Conservation (phyloP, 2,888 invertebrate species). For the Sialis fuliginosa region DNA sequence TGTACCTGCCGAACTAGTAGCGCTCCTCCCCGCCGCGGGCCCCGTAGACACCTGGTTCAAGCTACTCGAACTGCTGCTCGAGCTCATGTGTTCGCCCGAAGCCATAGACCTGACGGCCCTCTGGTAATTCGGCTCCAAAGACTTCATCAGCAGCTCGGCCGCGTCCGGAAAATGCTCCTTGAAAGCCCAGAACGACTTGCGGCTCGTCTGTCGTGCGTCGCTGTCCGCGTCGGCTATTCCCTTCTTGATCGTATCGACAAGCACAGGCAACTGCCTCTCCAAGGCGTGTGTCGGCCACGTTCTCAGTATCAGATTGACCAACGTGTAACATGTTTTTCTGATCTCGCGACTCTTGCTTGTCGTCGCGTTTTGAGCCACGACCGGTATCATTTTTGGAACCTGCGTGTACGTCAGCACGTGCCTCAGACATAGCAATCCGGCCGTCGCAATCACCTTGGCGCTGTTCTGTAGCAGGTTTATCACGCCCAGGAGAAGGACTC, state of each 20-base stretch:
- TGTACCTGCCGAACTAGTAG: conserved; percentile 29
- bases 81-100: conserved; percentile 31
- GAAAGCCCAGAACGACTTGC: conserved; percentile 86
- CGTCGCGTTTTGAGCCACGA: conserved; percentile 54
- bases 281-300: conserved; percentile 73
- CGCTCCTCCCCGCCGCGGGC: conserved; percentile 20
- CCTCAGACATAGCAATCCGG: conserved; percentile 68
- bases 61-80: conserved; percentile 34
- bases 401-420: conserved; percentile 79
- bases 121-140: conserved; percentile 63
- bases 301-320: conserved; percentile 64
- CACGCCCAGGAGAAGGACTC: conserved; percentile 62
- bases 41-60: conserved; percentile 25
- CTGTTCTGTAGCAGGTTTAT: conserved; percentile 88
- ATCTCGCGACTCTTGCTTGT: conserved; percentile 86
- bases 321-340: conserved; percentile 59
- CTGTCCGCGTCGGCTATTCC: conserved; percentile 90
- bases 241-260: conserved; percentile 70
- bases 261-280: conserved; percentile 57
- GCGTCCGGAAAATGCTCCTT: conserved; percentile 79
- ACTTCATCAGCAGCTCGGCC: conserved; percentile 66
- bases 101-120: conserved; percentile 30
- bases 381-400: conserved; percentile 60
- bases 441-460: conserved; percentile 85
- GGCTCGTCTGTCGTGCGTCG: conserved; percentile 63